A percentile compares a stretch with the other conserved stretches of the same genome.
phyloP scores from a whole-genome alignment of 2,113 vertebrate species.

The Lates calcarifer region DNA sequence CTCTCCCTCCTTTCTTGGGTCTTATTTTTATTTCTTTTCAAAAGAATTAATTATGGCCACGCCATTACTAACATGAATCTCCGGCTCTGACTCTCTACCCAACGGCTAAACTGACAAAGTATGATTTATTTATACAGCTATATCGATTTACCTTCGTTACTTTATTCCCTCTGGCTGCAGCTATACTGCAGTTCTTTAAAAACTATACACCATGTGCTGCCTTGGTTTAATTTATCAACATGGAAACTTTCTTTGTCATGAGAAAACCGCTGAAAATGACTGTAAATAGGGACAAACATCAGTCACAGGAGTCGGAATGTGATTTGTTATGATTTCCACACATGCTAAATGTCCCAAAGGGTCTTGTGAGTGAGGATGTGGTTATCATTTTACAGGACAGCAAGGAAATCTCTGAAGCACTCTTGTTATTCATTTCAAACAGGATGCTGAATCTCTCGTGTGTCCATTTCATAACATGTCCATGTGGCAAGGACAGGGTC shows the following conservation, averaged over 20 bases:
- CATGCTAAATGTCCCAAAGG: neutral
- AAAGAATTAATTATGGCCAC: neutral
- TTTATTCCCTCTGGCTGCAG: conserved; percentile 18
- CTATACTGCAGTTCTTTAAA: conserved; percentile 8
- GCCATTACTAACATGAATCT: conserved; percentile 7
- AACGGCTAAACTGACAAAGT: conserved; percentile 22
- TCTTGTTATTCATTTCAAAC: conserved; percentile 49
- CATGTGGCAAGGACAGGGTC: conserved; percentile 52
- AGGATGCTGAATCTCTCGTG: conserved; percentile 67
- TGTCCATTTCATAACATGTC: conserved; percentile 54
- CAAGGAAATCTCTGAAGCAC: conserved; percentile 32
- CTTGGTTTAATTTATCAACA: neutral
- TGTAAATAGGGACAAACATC: neutral
- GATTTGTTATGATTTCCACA: conserved; percentile 22
- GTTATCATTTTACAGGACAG: conserved; percentile 58
- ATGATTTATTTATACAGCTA: conserved; percentile 55
- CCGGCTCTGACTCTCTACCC: conserved; percentile 12
- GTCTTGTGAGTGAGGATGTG: conserved; percentile 48
- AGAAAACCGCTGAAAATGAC: neutral
- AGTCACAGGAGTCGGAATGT: neutral
- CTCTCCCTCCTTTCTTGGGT: neutral
- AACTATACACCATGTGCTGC: neutral
- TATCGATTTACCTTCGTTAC: conserved; percentile 9
- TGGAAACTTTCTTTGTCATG: neutral
- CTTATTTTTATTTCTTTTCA: neutral